Evolutionary conservation across 2,888 invertebrate genomes (phyloP), one percentile per base, ranked within the genome.

Genomic region (Omphaloscelis lunosa): DNA sequence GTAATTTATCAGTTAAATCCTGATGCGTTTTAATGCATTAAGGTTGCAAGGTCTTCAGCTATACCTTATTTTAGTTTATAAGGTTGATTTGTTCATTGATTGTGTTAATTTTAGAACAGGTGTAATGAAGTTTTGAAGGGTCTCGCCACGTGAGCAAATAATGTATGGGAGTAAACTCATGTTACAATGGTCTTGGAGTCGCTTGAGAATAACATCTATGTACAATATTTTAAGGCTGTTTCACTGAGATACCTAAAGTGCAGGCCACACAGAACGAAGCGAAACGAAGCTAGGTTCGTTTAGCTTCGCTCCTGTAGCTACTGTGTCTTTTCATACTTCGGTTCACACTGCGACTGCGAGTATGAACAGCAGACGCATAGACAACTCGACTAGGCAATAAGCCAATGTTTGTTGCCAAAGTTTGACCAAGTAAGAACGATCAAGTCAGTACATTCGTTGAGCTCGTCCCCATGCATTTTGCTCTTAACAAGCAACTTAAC

Each of bases 81-180:
- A 88, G 85, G 81, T 83, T 82, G 83, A 84, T 86, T 87, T 86
- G 6, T 71, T 79, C 75, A 78, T 76, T 75, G 72, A 82, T 73
- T 84, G 72, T 85, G 72, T 82, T 82, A 68, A 68, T 82, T 72
- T 58, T 72, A 62, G 65, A 74, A 72, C 23, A 23, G 68, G 23
- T 45, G 51, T 59, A 23, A 66, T 80, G n/a, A 58, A 45, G 66
- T 72, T 69, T 66, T 63, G 39, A 63, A 41, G 45, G 72, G 67
- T 58, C 56, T 74, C 76, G 66, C 70, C 67, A 67, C 45, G 51
- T 68, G 53, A 29, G 72, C 58, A 68, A 65, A 56, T 67, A 59
- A 34, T 79, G 73, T 69, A 65, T 63, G 68, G 71, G n/a, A 68
- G 29, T 34, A 56, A 45, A 77, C 73, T 56, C 34, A 58, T 56